phyloP scores from a whole-genome alignment of 2,888 invertebrate species.

The Lycia hirtaria region DNA sequence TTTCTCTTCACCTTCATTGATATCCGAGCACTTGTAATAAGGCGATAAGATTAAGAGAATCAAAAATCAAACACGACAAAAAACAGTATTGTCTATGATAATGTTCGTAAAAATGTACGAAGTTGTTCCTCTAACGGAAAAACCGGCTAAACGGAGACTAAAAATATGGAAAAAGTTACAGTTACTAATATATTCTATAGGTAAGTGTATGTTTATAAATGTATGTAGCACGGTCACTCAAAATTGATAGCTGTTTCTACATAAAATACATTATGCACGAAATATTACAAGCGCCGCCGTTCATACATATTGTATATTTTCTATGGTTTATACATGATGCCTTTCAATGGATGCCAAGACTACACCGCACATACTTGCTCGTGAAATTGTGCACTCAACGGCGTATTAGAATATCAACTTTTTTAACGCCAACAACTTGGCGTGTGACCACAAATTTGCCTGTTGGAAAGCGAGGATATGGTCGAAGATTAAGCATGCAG shows the following conservation, averaged over 20 bases:
- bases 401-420: no score
- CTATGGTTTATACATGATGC: neutral
- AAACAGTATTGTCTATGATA: neutral
- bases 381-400: no score
- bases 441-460: no score
- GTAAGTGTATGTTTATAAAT: slow-evolving; percentile 15
- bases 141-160: slow-evolving; percentile 4
- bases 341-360: no score
- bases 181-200: slow-evolving; percentile 12
- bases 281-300: neutral
- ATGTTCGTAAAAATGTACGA: slow-evolving; percentile 3
- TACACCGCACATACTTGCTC: no score
- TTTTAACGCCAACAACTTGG: no score
- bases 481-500: no score
- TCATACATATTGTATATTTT: neutral
- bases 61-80: neutral
- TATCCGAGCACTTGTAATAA: neutral
- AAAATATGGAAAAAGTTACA: slow-evolving; percentile 28
- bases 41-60: slow-evolving; percentile 17
- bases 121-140: slow-evolving; percentile 2
- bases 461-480: no score
- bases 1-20: neutral
- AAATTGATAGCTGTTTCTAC: no score
- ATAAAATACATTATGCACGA: neutral
- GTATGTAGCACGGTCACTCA: neutral